A percentile compares a stretch with the other conserved stretches of the same genome.
Conservation (phyloP, 2,797 vertebrate species). For the Harpagifer antarcticus region DNA sequence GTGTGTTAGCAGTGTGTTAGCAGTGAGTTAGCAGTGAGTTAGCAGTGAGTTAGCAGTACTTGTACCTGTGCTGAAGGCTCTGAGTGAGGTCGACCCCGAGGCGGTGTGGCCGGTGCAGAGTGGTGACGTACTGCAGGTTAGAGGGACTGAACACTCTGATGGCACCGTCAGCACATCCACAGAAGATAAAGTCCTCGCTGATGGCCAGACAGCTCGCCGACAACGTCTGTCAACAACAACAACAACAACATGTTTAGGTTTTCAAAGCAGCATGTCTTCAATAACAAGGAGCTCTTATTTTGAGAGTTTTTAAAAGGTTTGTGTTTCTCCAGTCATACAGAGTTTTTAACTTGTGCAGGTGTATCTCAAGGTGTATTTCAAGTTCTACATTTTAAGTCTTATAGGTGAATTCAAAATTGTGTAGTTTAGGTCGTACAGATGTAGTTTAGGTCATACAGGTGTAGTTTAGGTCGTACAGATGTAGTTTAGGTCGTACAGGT, state of each 20-base stretch:
- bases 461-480: not conserved
- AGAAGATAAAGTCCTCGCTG: constrained; percentile 87
- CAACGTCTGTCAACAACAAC: constrained; percentile 65
- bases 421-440: not conserved
- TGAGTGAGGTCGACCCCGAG: constrained; percentile 86
- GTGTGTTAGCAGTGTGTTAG: too few relatives aligned
- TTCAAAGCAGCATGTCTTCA: not conserved
- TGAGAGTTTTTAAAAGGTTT: too few relatives aligned
- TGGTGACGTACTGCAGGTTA: constrained; percentile 85
- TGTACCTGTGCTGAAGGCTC: constrained; percentile 32
- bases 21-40: too few relatives aligned
- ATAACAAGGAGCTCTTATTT: not conserved
- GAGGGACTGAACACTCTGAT: constrained; percentile 85
- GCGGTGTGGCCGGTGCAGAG: constrained; percentile 87
- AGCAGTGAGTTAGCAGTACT: accelerated
- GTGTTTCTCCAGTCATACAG: too few relatives aligned
- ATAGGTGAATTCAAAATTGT: not conserved
- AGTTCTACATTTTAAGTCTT: not conserved
- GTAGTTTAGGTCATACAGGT: not conserved
- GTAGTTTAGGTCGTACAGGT: not conserved
- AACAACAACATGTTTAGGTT: not conserved
- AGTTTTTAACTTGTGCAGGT: not conserved
- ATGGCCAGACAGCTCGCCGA: constrained; percentile 83
- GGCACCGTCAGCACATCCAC: constrained; percentile 88
- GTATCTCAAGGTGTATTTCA: not conserved